Conservation (phyloP, 35 echinoderm and acorn worm species). For the Ophioderma brevispina region DNA sequence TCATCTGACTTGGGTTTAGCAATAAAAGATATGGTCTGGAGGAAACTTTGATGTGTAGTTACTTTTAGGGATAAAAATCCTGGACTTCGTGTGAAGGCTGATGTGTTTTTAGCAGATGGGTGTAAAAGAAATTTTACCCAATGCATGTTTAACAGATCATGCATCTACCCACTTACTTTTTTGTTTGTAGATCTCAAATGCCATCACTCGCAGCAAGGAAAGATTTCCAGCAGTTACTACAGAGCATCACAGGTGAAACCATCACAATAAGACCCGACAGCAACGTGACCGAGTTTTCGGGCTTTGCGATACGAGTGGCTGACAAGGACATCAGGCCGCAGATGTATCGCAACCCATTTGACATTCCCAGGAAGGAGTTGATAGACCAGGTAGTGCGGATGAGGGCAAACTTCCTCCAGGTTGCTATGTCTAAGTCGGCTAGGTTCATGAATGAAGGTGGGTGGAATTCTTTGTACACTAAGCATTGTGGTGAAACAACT, state of each 20-base stretch:
- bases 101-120: too few relatives aligned
- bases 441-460: slow-evolving; percentile 95
- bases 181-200: slow-evolving; percentile 72
- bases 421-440: slow-evolving; percentile 56
- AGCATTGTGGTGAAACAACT: too few relatives aligned
- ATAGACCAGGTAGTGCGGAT: slow-evolving; percentile 90
- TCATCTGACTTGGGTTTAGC: too few relatives aligned
- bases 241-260: slow-evolving; percentile 91
- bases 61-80: too few relatives aligned
- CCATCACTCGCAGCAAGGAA: slow-evolving; percentile 81
- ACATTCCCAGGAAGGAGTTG: slow-evolving; percentile 88
- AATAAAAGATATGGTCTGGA: too few relatives aligned
- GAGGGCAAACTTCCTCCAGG: slow-evolving; percentile 87
- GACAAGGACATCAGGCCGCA: slow-evolving; percentile 76
- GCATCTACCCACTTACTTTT: too few relatives aligned
- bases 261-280: slow-evolving; percentile 77
- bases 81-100: too few relatives aligned
- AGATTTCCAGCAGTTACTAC: slow-evolving; percentile 94
- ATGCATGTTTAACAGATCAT: too few relatives aligned
- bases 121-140: too few relatives aligned
- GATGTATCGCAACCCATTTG: slow-evolving; percentile 92
- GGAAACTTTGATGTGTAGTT: too few relatives aligned
- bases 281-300: slow-evolving; percentile 84
- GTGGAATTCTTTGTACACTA: neutral
- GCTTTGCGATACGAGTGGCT: slow-evolving; percentile 69